These are phyloP conservation scores for Leptestheria dahalacensis DNA, from an alignment of 1,140 invertebrate genomes.

Conservation along the genomic window DNA sequence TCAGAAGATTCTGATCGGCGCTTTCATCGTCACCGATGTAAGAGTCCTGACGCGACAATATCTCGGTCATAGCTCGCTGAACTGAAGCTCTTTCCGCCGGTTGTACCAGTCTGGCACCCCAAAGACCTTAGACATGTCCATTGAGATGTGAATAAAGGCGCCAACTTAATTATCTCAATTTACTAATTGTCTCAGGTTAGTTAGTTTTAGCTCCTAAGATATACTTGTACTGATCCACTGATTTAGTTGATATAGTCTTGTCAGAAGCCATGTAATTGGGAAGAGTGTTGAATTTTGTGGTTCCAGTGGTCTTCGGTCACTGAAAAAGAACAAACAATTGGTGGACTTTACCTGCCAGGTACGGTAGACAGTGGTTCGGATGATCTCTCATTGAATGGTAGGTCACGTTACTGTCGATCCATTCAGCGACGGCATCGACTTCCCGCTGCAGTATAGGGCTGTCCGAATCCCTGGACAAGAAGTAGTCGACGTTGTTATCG, in stretches of 20 bases:
- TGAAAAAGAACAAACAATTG: too few species aligned
- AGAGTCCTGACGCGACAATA: neutral
- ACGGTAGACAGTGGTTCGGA: slow-evolving; percentile 1
- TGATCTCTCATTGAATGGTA: slow-evolving; percentile 18
- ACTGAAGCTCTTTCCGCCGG: neutral
- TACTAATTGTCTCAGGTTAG: too few species aligned
- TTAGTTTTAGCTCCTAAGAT: too few species aligned
- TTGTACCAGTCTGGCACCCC: neutral
- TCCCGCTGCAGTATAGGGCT: slow-evolving; percentile 12
- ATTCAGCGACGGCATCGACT: slow-evolving; percentile 16
- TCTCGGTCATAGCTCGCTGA: too few species aligned
- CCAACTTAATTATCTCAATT: too few species aligned
- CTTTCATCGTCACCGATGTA: neutral
- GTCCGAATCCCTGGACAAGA: slow-evolving; percentile 16
- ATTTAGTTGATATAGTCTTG: too few species aligned
- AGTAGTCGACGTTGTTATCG: slow-evolving; percentile 9
- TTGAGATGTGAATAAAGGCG: too few species aligned
- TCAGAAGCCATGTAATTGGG: too few species aligned
- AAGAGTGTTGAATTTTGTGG: too few species aligned
- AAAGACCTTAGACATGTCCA: neutral
- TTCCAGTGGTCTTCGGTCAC: too few species aligned
- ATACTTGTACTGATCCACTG: too few species aligned
- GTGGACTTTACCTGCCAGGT: too few species aligned
- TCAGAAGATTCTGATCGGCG: neutral
- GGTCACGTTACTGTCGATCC: slow-evolving; percentile 13